phyloP scores from a whole-genome alignment of 1,140 invertebrate genomes.

The Nasonia vitripennis region DNA sequence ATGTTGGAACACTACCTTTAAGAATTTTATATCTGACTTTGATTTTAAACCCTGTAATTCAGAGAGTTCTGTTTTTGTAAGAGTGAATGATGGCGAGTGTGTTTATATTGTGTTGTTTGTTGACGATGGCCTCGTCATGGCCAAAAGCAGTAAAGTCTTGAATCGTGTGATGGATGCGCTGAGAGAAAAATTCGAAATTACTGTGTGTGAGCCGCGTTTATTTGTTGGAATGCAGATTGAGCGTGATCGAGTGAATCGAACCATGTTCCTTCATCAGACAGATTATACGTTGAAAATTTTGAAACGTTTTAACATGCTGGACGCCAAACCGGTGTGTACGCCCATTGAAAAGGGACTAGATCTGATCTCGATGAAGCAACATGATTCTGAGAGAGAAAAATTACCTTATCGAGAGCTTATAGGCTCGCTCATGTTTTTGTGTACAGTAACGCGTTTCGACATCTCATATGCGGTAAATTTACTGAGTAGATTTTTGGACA shows the following conservation, averaged over 20 bases:
- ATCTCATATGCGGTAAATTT: constrained; percentile 64
- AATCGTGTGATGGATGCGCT: neutral
- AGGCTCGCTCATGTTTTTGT: constrained; percentile 5
- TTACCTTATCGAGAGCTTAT: neutral
- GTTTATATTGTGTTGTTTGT: neutral
- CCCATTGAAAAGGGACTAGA: constrained; percentile 24
- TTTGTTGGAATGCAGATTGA: constrained; percentile 24
- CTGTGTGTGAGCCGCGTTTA: neutral
- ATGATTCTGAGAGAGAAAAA: no score
- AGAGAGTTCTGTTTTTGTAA: constrained; percentile 45
- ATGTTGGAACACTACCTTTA: no score
- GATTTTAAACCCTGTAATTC: constrained; percentile 18
- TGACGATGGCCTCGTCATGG: neutral
- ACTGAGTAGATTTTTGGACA: constrained; percentile 60
- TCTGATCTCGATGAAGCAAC: no score
- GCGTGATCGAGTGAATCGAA: neutral
- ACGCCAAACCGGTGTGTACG: no score
- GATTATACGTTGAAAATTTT: constrained; percentile 53
- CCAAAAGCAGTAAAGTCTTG: neutral
- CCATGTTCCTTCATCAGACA: constrained; percentile 46
- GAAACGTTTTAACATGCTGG: constrained; percentile 44
- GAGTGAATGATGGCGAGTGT: constrained; percentile 24
- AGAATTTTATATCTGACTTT: neutral
- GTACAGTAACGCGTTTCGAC: constrained; percentile 66
- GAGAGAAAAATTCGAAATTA: constrained; percentile 4